Conservation (phyloP, 2,888 invertebrate species). For the Mimas tiliae region DNA sequence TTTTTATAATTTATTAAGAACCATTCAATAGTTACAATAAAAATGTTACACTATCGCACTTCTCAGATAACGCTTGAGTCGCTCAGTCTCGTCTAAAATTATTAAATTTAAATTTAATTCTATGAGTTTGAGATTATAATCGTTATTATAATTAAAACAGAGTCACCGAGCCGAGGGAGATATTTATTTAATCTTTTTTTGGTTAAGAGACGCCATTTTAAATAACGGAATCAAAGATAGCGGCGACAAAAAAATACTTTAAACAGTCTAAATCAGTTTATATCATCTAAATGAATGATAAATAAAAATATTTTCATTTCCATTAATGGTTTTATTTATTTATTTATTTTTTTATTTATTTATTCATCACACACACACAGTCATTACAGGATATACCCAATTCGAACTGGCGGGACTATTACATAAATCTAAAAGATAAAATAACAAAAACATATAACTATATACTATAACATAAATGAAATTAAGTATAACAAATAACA, state of each 20-base stretch:
- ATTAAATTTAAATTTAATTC: slow-evolving; percentile 50
- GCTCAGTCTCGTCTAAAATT: slow-evolving; percentile 80
- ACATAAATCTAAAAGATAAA: no score
- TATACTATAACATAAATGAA: no score
- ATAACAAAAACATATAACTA: no score
- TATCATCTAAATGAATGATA: no score
- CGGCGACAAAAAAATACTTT: background rate
- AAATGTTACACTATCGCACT: slow-evolving; percentile 70
- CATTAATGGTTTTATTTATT: no score
- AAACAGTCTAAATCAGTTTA: no score
- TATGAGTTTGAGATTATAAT: slow-evolving; percentile 43
- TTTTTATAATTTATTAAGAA: slow-evolving; percentile 74
- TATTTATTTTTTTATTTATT: no score
- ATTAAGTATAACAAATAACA: no score
- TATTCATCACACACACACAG: no score
- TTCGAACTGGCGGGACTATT: no score
- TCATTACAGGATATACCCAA: no score
- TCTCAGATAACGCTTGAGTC: slow-evolving; percentile 59
- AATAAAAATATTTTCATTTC: no score
- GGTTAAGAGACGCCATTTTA: slow-evolving; percentile 13
- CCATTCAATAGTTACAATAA: slow-evolving; percentile 77
- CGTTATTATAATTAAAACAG: slow-evolving; percentile 33
- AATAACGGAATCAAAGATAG: background rate
- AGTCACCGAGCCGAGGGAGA: slow-evolving; percentile 36
- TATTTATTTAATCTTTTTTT: background rate